Evolutionary conservation across 2,113 vertebrate genomes (phyloP).

Genomic region (Muntiacus reevesi): DNA sequence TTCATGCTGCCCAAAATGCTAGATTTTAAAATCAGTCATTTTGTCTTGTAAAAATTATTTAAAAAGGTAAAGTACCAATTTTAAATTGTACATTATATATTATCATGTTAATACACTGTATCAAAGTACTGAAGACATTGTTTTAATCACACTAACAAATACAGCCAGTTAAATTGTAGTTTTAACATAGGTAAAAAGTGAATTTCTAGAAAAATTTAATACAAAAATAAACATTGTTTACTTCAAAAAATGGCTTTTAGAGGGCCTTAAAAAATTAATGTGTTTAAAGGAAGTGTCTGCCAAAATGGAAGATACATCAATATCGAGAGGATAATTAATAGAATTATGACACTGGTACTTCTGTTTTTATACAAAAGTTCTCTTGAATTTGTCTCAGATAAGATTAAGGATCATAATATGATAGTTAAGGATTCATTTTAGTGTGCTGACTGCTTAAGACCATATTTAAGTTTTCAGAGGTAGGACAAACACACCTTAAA

Average conservation of each 20-base stretch:
- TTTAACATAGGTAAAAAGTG: neutral
- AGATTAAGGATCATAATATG: slow-evolving; percentile 29
- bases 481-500: slow-evolving; percentile 49
- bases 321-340: slow-evolving; percentile 21
- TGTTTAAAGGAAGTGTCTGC: slow-evolving; percentile 17
- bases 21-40: slow-evolving; percentile 46
- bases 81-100: slow-evolving; percentile 35
- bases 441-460: slow-evolving; percentile 2
- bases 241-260: neutral
- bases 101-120: slow-evolving; percentile 26
- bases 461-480: slow-evolving; percentile 26
- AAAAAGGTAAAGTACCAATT: neutral
- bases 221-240: neutral
- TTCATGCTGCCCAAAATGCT: slow-evolving; percentile 43
- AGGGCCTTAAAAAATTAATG: neutral
- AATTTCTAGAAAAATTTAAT: slow-evolving; percentile 6
- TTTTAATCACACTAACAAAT: slow-evolving; percentile 23
- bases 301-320: slow-evolving; percentile 34
- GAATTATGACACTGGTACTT: slow-evolving; percentile 18
- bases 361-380: slow-evolving; percentile 34
- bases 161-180: neutral
- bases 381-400: slow-evolving; percentile 20
- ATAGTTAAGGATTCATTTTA: slow-evolving; percentile 43
- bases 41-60: neutral
- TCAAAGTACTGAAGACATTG: neutral